These are phyloP conservation scores for Thaleichthys pacificus DNA, from an alignment of 2,797 vertebrate species.

Conservation along the genomic window DNA sequence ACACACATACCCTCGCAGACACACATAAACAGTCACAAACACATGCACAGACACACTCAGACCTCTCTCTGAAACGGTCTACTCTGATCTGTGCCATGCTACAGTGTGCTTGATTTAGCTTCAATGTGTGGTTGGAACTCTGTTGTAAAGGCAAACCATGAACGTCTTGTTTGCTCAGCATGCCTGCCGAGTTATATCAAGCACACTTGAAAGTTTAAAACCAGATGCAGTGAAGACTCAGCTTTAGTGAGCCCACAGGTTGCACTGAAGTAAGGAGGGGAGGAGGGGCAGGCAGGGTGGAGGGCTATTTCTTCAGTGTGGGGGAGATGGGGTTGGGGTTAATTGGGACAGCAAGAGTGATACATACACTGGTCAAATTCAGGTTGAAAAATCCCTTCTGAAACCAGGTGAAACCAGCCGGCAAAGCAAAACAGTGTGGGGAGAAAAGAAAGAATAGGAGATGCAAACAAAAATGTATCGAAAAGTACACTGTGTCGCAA, in stretches of 20 bases:
- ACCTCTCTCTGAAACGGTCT: constrained; percentile 47
- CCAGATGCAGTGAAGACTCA: constrained; percentile 5
- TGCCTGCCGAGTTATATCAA: background rate
- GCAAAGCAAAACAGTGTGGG: constrained; percentile 46
- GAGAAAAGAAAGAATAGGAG: constrained; percentile 37
- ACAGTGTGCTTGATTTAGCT: background rate
- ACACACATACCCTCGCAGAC: background rate
- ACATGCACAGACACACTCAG: constrained; percentile 29
- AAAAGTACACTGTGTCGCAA: constrained; percentile 14
- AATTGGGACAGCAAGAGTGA: constrained; percentile 22
- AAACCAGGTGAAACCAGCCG: constrained; percentile 36
- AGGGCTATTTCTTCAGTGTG: background rate
- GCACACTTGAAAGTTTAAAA: background rate
- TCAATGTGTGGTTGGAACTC: background rate
- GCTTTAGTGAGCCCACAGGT: background rate
- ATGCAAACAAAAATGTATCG: constrained; percentile 32
- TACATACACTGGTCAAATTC: constrained; percentile 75
- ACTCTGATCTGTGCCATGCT: background rate
- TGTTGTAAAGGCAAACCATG: background rate
- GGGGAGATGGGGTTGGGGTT: background rate
- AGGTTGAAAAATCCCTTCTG: constrained; percentile 78
- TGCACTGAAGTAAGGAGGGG: background rate
- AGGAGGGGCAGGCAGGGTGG: background rate
- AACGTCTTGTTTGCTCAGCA: background rate
- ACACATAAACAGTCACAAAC: background rate